Percentiles rank a stretch among this genome's conserved stretches.
Conservation (phyloP, 2,888 invertebrate genomes). For the Sphaerophoria taeniata region DNA sequence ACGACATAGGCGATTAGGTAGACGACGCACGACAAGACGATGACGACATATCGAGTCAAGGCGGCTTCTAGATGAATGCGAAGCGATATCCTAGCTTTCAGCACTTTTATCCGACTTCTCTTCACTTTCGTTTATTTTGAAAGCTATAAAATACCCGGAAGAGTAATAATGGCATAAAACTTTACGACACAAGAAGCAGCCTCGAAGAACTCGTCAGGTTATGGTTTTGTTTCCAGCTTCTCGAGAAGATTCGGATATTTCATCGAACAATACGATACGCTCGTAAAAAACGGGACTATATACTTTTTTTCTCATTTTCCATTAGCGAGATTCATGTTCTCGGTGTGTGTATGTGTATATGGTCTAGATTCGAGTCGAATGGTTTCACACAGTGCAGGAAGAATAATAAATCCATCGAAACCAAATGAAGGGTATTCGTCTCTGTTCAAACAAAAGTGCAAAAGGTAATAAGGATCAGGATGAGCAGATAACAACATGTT, state of each 20-base stretch:
- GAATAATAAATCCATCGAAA: conserved; percentile 25
- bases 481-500: conserved; percentile 73
- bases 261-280: conserved; percentile 33
- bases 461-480: conserved; percentile 74
- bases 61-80: too few relatives aligned
- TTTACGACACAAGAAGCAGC: conserved; percentile 55
- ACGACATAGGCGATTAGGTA: neutral
- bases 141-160: conserved; percentile 73
- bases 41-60: conserved; percentile 5
- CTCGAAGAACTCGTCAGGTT: conserved; percentile 53
- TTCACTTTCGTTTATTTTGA: conserved; percentile 9
- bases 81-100: neutral
- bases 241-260: conserved; percentile 58
- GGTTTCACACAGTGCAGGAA: too few relatives aligned
- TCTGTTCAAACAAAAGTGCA: conserved; percentile 70
- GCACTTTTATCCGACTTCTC: conserved; percentile 8
- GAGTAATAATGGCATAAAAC: conserved; percentile 74
- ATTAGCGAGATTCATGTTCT: conserved; percentile 59
- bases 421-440: conserved; percentile 63
- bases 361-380: neutral
- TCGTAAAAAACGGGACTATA: conserved; percentile 61
- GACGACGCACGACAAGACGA: neutral
- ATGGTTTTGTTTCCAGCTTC: conserved; percentile 66
- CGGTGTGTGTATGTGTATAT: too few relatives aligned
- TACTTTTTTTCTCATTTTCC: conserved; percentile 32